Evolutionary conservation across 2,113 vertebrate species (phyloP).

Genomic region (Gadus chalcogrammus): DNA sequence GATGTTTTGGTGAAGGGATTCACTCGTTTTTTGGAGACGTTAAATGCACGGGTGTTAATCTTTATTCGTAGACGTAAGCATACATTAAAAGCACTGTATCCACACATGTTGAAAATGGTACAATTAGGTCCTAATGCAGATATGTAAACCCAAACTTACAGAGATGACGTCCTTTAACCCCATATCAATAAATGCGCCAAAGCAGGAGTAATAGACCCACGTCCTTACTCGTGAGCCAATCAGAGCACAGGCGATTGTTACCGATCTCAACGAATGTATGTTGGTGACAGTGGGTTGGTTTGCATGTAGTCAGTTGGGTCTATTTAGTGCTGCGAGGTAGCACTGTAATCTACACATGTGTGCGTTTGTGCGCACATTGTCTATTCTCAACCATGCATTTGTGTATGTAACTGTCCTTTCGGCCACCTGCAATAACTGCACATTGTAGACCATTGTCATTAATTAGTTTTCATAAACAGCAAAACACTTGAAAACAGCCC

Average conservation of each 20-base stretch:
- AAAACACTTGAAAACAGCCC: conserved; percentile 55
- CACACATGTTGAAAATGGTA: conserved; percentile 22
- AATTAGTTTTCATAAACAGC: conserved; percentile 53
- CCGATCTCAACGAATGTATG: conserved; percentile 29
- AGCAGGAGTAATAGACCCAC: conserved; percentile 4
- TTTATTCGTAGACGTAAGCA: background rate
- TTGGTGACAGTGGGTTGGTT: conserved; percentile 7
- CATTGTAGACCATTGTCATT: conserved; percentile 47
- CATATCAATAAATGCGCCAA: background rate
- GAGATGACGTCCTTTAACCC: conserved; percentile 6
- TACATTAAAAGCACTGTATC: conserved; percentile 14
- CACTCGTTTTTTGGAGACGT: background rate
- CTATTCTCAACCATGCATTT: background rate
- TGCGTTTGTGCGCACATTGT: conserved; percentile 16
- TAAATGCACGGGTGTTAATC: conserved; percentile 9
- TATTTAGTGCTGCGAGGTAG: conserved; percentile 34
- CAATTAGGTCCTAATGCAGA: conserved; percentile 11
- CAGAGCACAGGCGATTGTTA: background rate
- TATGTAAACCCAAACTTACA: background rate
- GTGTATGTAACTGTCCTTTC: conserved; percentile 16
- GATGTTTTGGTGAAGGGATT: conserved; percentile 24
- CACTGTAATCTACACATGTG: background rate
- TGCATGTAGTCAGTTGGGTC: conserved; percentile 34
- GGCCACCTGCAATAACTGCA: conserved; percentile 62
- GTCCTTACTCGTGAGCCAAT: conserved; percentile 8